Conservation (phyloP, 2,797 vertebrate species). For the Phataginus tetradactyla region DNA sequence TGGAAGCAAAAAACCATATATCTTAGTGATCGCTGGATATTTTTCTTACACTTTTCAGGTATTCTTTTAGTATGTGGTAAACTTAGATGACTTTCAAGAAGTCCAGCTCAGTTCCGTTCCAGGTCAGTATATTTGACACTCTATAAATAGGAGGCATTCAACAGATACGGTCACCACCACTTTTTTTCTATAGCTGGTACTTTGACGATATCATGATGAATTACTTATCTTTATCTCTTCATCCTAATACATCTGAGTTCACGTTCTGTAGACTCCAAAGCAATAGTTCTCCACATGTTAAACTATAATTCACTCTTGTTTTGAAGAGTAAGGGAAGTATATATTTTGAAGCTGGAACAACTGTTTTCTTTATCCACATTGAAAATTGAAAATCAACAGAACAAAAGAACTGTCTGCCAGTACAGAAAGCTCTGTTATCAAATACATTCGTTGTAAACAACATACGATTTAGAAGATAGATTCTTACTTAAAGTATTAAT, state of each 20-base stretch:
- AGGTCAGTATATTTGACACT: not conserved
- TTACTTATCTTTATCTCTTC: not conserved
- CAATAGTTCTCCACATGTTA: not conserved
- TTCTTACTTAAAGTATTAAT: not conserved
- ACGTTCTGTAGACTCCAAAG: not conserved
- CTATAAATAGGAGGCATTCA: not conserved
- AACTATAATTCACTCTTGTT: not conserved
- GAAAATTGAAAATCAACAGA: not conserved
- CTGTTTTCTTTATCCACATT: not conserved
- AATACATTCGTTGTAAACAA: not conserved
- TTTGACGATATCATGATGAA: not conserved
- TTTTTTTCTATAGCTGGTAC: not conserved
- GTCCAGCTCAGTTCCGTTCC: not conserved
- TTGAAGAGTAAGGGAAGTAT: not conserved
- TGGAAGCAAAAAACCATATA: not conserved
- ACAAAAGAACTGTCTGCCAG: not conserved
- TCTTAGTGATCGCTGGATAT: not conserved
- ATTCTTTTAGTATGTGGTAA: not conserved
- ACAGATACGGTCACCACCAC: not conserved
- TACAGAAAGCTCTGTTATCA: not conserved
- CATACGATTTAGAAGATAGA: not conserved
- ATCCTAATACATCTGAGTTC: not conserved
- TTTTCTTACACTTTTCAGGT: not conserved
- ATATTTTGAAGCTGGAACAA: not conserved
- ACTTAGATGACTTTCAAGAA: not conserved